Conservation (phyloP, 2,797 vertebrate genomes). For the Pelochelys cantorii region DNA sequence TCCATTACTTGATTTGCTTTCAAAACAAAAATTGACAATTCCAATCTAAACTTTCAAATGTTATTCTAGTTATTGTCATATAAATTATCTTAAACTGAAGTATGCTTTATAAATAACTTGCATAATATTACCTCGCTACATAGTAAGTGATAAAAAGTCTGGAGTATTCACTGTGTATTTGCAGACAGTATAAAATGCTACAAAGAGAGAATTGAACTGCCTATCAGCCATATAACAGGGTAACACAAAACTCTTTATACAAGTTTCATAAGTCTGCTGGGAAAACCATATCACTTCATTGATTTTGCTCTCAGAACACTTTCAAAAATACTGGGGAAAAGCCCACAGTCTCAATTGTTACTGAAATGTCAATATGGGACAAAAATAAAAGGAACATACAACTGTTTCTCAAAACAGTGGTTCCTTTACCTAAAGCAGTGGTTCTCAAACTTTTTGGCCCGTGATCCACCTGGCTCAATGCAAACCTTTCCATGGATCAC, state of each 20-base stretch:
- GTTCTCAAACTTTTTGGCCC: too few relatives aligned
- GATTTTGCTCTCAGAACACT: neutral
- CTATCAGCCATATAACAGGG: neutral
- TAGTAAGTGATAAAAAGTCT: neutral
- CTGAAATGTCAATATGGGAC: neutral
- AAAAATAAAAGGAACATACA: neutral
- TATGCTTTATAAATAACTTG: neutral
- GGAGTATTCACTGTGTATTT: neutral
- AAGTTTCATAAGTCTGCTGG: neutral
- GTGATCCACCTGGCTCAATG: too few relatives aligned
- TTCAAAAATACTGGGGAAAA: accelerated
- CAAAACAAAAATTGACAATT: neutral
- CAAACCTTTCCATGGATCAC: too few relatives aligned
- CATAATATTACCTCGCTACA: neutral
- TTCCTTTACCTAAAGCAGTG: slow-evolving; percentile 1
- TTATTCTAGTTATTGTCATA: slow-evolving; percentile 4
- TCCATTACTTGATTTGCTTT: neutral
- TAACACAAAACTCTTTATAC: neutral
- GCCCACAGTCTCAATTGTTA: neutral
- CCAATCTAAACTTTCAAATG: slow-evolving; percentile 11
- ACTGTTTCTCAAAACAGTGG: neutral
- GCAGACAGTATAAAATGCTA: slow-evolving; percentile 8
- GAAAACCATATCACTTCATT: neutral
- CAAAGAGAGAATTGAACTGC: neutral
- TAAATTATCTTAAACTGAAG: neutral